Conservation (phyloP, 2,113 vertebrate species). For the Psittacara wagleri region DNA sequence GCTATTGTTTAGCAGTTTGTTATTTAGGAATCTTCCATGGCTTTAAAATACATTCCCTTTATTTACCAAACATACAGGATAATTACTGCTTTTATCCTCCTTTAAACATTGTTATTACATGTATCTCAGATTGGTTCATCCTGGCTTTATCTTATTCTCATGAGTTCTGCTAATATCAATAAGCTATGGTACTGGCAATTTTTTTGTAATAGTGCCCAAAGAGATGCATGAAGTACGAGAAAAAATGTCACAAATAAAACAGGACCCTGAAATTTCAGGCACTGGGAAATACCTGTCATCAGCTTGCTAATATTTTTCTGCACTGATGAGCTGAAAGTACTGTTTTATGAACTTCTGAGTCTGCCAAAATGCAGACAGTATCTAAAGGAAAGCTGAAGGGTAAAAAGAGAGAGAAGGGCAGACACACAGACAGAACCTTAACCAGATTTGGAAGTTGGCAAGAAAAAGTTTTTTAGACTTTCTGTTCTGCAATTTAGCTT, state of each 20-base stretch:
- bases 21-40: neutral
- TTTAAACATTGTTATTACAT: slow-evolving; percentile 46
- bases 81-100: slow-evolving; percentile 53
- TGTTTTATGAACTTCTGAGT: neutral
- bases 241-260: neutral
- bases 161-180: slow-evolving; percentile 36
- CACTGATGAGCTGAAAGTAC: neutral
- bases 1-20: neutral
- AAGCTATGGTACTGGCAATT: slow-evolving; percentile 7
- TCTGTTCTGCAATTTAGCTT: slow-evolving; percentile 53
- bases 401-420: neutral
- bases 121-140: neutral
- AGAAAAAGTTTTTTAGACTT: slow-evolving; percentile 52
- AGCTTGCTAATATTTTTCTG: neutral
- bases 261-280: neutral
- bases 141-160: slow-evolving; percentile 39
- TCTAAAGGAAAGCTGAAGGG: neutral
- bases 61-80: neutral
- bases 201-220: slow-evolving; percentile 35
- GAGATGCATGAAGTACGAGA: slow-evolving; percentile 7
- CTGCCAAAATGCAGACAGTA: neutral
- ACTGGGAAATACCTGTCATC: neutral
- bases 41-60: neutral
- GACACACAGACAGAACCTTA: slow-evolving; percentile 1
- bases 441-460: slow-evolving; percentile 32